A percentile compares a stretch with the other conserved stretches of the same genome.
Evolutionary conservation across 1,140 invertebrate genomes (phyloP).

Genomic region (Drosophila ambigua): DNA sequence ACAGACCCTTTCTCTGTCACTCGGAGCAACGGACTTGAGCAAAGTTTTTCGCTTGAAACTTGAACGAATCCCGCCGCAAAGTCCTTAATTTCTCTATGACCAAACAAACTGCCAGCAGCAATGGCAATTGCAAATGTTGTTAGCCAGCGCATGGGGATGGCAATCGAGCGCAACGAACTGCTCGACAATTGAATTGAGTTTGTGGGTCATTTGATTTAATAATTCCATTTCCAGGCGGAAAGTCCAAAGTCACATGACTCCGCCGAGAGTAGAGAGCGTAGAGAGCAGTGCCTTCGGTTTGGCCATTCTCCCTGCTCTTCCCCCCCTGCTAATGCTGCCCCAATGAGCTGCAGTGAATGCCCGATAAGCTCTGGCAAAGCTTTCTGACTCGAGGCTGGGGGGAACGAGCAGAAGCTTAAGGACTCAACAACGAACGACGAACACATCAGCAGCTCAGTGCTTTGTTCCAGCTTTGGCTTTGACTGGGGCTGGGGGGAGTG

Average conservation of each 20-base stretch:
- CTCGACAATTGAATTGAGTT: constrained; percentile 68
- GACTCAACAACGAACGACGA: neutral
- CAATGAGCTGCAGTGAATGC: constrained; percentile 52
- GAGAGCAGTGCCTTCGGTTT: too few relatives aligned
- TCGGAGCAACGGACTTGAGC: constrained; percentile 41
- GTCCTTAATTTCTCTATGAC: constrained; percentile 21
- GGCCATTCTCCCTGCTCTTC: neutral
- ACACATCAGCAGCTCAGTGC: too few relatives aligned
- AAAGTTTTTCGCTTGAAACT: constrained; percentile 44
- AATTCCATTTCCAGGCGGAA: constrained; percentile 52
- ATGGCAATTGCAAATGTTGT: constrained; percentile 55
- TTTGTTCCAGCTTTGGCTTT: too few relatives aligned
- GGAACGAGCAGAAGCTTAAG: neutral
- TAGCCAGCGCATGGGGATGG: neutral
- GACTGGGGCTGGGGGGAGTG: too few relatives aligned
- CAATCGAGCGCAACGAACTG: constrained; percentile 51
- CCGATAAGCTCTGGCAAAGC: constrained; percentile 62
- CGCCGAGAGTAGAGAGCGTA: too few relatives aligned
- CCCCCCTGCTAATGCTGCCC: constrained; percentile 10
- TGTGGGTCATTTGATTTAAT: constrained; percentile 78
- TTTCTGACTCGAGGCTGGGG: constrained; percentile 5
- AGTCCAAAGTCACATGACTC: constrained; percentile 16
- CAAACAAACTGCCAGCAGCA: constrained; percentile 11
- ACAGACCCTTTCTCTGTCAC: constrained; percentile 12
- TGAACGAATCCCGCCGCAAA: constrained; percentile 27